Base-by-base conservation (phyloP, 2,113 vertebrate genomes). In the Dinomys branickii region DNA sequence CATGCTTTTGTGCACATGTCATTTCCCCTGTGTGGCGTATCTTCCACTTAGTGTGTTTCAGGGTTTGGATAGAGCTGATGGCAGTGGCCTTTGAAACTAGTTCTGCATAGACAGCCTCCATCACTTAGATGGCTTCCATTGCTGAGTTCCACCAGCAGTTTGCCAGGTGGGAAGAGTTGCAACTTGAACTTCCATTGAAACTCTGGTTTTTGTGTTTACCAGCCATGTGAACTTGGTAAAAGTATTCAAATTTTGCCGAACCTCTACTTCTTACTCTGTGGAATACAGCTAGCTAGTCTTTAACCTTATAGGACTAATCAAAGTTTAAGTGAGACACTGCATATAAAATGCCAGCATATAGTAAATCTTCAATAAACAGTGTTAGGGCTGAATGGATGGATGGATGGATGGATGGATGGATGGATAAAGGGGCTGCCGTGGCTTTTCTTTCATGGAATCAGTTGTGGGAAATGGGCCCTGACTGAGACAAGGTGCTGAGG, bases 111-210 rank as follows among this genome's bases (percentile, higher is more conserved):
- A 67, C 33, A 8, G 22, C 33, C 8, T 89, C n/a, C 12, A 16
- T 59, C 52, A 14, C 59, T 44, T 58, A 56, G 71, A 71, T 41
- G 10, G 33, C n/a, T 8, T 86, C 30, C 4, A 4, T 65, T 83
- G 8, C 84, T 91, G 78, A 86, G 41, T 91, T 91, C 38, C 58
- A 14, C 8, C 58, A 47, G 54, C 38, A 63, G 6, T 87, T 92
- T 81, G 77, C 69, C 73, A 59, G 58, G 67, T 81, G 56, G 56
- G 91, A 96, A 89, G 80, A 78, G 47, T 38, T 41, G 61, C 41
- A 47, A 67, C 92, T 82, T 85, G 67, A 78, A 44, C 47, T 88
- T 95, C 88, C 12, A 38, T 90, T 94, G 85, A 89, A 82, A 83
- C 54, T 73, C 73, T 50, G 65, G 38, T 73, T 91, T 90, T 96